These are phyloP conservation scores for Gallinago stenura DNA, from an alignment of 2,797 vertebrate species.

Conservation along the genomic window DNA sequence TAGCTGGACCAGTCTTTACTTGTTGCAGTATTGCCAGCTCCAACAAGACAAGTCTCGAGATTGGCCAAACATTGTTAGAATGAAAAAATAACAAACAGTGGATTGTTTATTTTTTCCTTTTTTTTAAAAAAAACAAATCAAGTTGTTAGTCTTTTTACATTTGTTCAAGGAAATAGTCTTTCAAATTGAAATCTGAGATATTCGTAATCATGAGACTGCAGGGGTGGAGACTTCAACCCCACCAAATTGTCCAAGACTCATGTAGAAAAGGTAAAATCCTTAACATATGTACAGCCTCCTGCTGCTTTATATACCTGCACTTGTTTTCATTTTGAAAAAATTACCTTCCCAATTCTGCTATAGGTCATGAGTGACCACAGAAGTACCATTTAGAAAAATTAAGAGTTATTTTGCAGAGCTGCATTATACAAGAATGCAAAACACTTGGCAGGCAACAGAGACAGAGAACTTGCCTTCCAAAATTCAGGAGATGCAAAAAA, in stretches of 20 bases:
- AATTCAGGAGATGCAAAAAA: not conserved
- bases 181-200: not conserved
- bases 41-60: not conserved
- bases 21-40: not conserved
- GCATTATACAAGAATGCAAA: not conserved
- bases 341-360: not conserved
- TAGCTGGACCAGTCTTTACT: not conserved
- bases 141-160: not conserved
- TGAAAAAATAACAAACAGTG: not conserved
- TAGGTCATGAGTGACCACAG: not conserved
- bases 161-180: not conserved
- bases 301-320: not conserved
- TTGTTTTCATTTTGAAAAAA: not conserved
- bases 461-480: not conserved
- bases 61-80: not conserved
- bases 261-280: not conserved
- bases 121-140: accelerated
- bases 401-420: not conserved
- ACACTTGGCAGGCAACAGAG: not conserved
- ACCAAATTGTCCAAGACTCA: not conserved
- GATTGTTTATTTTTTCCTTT: not conserved
- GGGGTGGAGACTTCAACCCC: not conserved
- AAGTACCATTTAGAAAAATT: not conserved
- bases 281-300: not conserved
- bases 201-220: not conserved